Evolutionary conservation across 1,140 invertebrate genomes (phyloP), one percentile per base, ranked within the genome.

Genomic region (Anoplolepis gracilipes): DNA sequence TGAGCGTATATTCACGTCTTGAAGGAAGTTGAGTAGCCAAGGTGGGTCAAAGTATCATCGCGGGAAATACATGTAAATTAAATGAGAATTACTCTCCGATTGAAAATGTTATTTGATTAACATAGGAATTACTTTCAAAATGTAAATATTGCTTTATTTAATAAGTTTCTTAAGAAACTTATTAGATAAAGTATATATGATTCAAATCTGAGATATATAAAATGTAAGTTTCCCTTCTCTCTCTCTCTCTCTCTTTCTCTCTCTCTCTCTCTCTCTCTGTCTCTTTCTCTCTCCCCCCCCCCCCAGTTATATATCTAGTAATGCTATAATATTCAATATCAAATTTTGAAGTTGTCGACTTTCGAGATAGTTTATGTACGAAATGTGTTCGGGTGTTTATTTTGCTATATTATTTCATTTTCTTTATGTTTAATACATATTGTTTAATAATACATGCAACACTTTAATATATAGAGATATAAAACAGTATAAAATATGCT

Each of bases 1-100:
- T 36, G 55, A 73, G 67, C 36, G 78, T 73, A 57, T 72, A 73
- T 73, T 59, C 67, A 53, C 70, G n/a, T 36, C 65, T 81, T 4
- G 49, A 1, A 73, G 53, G 36, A 59, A 82, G 55, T 39, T 33
- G 39, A 13, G 28, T 13, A 82, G 36, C n/a, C 22, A 0, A 1
- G 16, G 49, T 30, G 36, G 39, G 36, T 82, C 78, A 61, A 82
- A 82, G 78, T 73, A 30, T 22, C 36, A 28, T 67, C 53, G 19
- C 19, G 28, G 13, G 78, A 55, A 13, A 59, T 33, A 7, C 6
- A 59, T 57, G 53, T 59, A 59, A n/a, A 72, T 61, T 82, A 82
- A 62, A 19, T 28, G 25, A 46, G 67, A n/a, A n/a, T 3, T 6
- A 22, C 33, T 70, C 69, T 81, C 11, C 33, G 36, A 79, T 79